Evolutionary conservation across 2,888 invertebrate species (phyloP).

Genomic region (Pteria penguin): DNA sequence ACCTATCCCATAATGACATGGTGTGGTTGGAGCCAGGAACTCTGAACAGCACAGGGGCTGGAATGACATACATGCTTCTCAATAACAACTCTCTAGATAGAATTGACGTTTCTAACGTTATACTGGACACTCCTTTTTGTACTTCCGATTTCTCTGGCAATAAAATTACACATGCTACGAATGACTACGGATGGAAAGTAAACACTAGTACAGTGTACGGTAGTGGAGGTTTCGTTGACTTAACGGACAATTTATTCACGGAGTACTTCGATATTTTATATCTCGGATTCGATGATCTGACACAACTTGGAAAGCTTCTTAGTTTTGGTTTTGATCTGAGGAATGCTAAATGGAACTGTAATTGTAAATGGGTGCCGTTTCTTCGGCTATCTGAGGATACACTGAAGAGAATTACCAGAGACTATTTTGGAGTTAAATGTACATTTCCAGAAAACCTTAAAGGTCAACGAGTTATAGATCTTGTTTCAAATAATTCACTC

Average conservation of each 20-base stretch:
- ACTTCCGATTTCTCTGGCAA: constrained; percentile 19
- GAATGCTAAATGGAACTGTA: constrained; percentile 20
- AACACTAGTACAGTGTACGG: constrained; percentile 17
- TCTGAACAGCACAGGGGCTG: background rate
- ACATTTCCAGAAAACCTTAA: constrained; percentile 3
- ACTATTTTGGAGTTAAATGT: constrained; percentile 20
- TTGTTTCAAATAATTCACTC: constrained; percentile 8
- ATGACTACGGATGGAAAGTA: constrained; percentile 6
- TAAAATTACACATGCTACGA: constrained; percentile 10
- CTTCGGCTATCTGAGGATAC: constrained; percentile 7
- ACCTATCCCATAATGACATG: constrained; percentile 3
- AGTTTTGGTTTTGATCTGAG: constrained; percentile 18
- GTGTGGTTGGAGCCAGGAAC: constrained; percentile 9
- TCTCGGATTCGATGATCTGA: constrained; percentile 13
- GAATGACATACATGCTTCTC: background rate
- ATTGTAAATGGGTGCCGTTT: constrained; percentile 29
- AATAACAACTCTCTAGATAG: background rate
- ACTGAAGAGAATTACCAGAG: constrained; percentile 10
- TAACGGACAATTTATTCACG: constrained; percentile 7
- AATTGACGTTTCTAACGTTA: constrained; percentile 29
- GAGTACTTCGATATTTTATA: constrained; percentile 24
- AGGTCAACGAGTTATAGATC: constrained; percentile 4
- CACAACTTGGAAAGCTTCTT: constrained; percentile 20
- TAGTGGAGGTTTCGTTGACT: constrained; percentile 20
- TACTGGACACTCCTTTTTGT: constrained; percentile 28